These are phyloP conservation scores for Megaceryle torquata DNA, from an alignment of 2,113 vertebrate genomes.

Conservation along the genomic window DNA sequence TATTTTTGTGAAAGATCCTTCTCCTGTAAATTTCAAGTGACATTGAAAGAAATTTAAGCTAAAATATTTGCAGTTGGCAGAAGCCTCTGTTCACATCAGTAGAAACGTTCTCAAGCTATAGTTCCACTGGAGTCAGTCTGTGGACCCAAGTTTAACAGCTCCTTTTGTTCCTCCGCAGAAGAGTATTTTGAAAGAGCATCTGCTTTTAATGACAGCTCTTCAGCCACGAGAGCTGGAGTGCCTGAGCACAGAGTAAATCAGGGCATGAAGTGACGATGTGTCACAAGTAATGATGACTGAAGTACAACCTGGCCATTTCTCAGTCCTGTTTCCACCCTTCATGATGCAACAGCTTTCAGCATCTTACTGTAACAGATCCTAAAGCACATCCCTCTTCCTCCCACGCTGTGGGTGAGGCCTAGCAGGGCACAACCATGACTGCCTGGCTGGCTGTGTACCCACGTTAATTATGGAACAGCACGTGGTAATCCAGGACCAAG, in stretches of 20 bases:
- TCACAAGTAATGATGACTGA: neutral
- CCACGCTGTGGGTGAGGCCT: neutral
- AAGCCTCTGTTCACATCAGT: neutral
- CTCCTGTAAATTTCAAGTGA: fast-evolving
- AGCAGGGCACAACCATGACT: neutral
- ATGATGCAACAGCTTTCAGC: neutral
- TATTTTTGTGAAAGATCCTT: neutral
- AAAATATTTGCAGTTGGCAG: neutral
- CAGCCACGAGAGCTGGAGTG: neutral
- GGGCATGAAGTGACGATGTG: neutral
- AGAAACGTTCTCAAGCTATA: neutral
- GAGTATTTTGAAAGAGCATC: neutral
- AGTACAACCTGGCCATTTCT: neutral
- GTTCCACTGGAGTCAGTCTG: neutral
- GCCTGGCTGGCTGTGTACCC: neutral
- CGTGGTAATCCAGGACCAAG: neutral
- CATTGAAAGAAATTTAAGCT: neutral
- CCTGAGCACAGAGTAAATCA: neutral
- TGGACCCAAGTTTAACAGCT: neutral
- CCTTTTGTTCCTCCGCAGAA: neutral
- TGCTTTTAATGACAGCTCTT: neutral
- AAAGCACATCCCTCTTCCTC: neutral
- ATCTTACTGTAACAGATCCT: neutral
- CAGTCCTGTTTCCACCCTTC: neutral
- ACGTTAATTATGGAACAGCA: neutral